phyloP scores from a whole-genome alignment of 2,888 invertebrate genomes.

The Macrosoma leucophasiata region DNA sequence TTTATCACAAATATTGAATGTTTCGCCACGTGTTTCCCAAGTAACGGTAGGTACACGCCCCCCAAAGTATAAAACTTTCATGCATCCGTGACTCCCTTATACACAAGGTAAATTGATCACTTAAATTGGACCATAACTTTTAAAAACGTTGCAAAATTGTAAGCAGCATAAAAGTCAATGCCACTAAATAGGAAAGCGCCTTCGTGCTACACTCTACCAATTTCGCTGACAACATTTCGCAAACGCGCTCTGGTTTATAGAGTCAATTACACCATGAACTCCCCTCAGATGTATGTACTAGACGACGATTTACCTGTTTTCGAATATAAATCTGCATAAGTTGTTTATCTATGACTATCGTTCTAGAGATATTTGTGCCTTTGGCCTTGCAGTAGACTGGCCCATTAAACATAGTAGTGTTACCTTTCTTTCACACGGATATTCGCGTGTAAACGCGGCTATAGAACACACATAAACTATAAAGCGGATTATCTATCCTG shows the following conservation, averaged over 20 bases:
- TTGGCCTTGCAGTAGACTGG: no score
- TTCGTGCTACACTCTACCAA: slow-evolving; percentile 46
- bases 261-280: slow-evolving; percentile 21
- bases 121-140: slow-evolving; percentile 38
- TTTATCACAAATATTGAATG: slow-evolving; percentile 29
- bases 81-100: slow-evolving; percentile 46
- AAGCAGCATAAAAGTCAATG: slow-evolving; percentile 47
- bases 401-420: no score
- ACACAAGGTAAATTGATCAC: slow-evolving; percentile 40
- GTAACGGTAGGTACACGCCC: slow-evolving; percentile 31
- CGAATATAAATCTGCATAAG: no score
- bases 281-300: no score
- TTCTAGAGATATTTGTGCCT: no score
- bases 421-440: no score
- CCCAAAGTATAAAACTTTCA: slow-evolving; percentile 49
- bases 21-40: slow-evolving; percentile 37
- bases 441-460: no score
- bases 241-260: slow-evolving; percentile 29
- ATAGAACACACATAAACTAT: no score
- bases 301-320: no score
- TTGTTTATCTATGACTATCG: no score
- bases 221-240: slow-evolving; percentile 47
- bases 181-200: slow-evolving; percentile 48
- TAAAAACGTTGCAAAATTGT: slow-evolving; percentile 16
- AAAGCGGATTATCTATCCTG: no score